phyloP scores from a whole-genome alignment of 2,113 vertebrate species.

The Excalfactoria chinensis region DNA sequence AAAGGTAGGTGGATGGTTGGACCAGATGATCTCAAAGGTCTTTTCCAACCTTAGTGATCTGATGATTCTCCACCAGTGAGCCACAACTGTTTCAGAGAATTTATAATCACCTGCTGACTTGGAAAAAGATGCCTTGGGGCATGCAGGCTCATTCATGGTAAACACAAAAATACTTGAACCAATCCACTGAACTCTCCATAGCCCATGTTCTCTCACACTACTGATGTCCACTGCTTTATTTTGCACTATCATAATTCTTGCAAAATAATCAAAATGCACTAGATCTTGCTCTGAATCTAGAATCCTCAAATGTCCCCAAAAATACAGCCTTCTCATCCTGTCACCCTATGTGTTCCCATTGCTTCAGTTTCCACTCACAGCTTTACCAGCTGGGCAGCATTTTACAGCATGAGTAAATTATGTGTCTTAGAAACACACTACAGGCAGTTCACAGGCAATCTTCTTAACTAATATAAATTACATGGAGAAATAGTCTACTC shows the following conservation, averaged over 20 bases:
- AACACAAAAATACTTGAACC: neutral
- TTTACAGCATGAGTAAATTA: neutral
- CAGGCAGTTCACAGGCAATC: neutral
- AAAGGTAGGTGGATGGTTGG: no score
- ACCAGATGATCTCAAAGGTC: no score
- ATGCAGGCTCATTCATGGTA: neutral
- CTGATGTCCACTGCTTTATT: neutral
- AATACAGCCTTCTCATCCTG: neutral
- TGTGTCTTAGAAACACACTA: neutral
- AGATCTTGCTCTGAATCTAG: neutral
- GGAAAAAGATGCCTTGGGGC: neutral
- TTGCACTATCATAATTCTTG: neutral
- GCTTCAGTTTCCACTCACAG: neutral
- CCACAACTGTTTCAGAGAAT: neutral
- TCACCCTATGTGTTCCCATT: neutral
- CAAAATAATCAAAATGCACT: neutral
- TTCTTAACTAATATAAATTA: neutral
- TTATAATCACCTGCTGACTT: neutral
- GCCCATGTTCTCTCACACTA: neutral
- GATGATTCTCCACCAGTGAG: neutral
- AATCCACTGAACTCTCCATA: neutral
- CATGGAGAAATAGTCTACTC: neutral
- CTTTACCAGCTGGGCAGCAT: neutral
- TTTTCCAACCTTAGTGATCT: neutral
- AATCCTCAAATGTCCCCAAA: neutral